Evolutionary conservation across 2,113 vertebrate genomes (phyloP), one percentile per base, ranked within the genome.

Genomic region (Esox niger): DNA sequence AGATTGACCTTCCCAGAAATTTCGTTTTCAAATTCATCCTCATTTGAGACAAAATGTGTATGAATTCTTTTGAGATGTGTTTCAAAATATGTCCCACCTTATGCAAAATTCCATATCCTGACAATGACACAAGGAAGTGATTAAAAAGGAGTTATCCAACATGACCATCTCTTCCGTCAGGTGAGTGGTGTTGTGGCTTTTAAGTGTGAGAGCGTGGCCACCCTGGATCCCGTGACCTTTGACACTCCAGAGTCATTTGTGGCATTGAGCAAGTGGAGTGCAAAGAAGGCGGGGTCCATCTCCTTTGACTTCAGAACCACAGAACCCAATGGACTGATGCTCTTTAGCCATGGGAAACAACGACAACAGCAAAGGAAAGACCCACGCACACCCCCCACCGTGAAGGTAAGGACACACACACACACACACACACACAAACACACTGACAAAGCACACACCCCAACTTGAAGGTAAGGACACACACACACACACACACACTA

Each of bases 301-400:
- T 98, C 96, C 0, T 98, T 98, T 71, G 96, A 98, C 88, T 98
- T 98, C 81, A 93, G 96, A 62, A 98, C 96, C 60, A 98, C 96
- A 2, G 96, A 98, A 84, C 96, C 96, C 38, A 98, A 98, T 15
- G 97, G 97, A 26, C 83, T 98, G 68, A 97, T 98, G 83, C 92
- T 98, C 63, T 98, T 98, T 84, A 98, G 96, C 70, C 97, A 98
- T 0, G 97, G 97, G 56, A 98, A 98, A 84, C 95, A 96, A 57
- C 87, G 94, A 68, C 95, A 96, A 56, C 86, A 80, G 71, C 87
- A 89, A 78, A 95, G 95, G 68, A 98, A 98, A 82, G 96, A 98
- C 82, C 93, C 94, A 46, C 95, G 97, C 60, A 92, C 96, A 26
- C 96, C 96, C 21, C 95, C 96, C 62, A 96, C 94, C 70, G 75